A percentile compares a stretch with the other conserved stretches of the same genome.
Evolutionary conservation across 2,888 invertebrate species (phyloP).

Genomic region (Drosophila cyrtoloma): DNA sequence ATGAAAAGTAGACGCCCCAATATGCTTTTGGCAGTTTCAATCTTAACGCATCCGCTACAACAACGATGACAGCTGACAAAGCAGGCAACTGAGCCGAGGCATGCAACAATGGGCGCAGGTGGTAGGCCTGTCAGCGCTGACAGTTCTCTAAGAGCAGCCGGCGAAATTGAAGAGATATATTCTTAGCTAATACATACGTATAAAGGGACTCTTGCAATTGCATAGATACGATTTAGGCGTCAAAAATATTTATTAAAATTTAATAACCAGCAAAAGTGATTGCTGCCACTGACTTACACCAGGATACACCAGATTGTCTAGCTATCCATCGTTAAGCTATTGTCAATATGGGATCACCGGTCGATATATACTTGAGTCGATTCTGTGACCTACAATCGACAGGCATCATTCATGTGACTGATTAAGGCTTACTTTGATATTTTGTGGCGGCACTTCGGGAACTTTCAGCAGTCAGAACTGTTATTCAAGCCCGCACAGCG

Average conservation of each 20-base stretch:
- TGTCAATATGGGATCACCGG: not conserved
- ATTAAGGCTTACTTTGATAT: not conserved
- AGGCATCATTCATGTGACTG: not conserved
- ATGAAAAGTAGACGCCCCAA: constrained; percentile 10
- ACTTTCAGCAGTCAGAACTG: not conserved
- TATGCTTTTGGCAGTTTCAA: not conserved
- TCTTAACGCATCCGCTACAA: not conserved
- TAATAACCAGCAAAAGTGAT: not conserved
- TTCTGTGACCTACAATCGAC: not conserved
- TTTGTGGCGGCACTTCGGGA: not conserved
- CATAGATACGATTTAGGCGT: not conserved
- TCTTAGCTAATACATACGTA: not conserved
- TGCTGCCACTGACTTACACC: not conserved
- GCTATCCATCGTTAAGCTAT: not conserved
- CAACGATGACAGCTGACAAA: constrained; percentile 43
- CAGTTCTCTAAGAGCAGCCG: constrained; percentile 25
- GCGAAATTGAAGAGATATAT: constrained; percentile 6
- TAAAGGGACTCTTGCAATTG: not conserved
- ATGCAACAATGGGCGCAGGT: constrained; percentile 26
- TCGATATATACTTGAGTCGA: not conserved
- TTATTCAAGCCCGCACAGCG: not conserved
- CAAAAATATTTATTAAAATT: not conserved
- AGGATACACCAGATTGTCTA: not conserved
- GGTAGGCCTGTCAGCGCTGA: constrained; percentile 40
- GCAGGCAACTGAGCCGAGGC: constrained; percentile 22